Evolutionary conservation across 2,113 vertebrate species (phyloP).

Genomic region (Lanius collurio): DNA sequence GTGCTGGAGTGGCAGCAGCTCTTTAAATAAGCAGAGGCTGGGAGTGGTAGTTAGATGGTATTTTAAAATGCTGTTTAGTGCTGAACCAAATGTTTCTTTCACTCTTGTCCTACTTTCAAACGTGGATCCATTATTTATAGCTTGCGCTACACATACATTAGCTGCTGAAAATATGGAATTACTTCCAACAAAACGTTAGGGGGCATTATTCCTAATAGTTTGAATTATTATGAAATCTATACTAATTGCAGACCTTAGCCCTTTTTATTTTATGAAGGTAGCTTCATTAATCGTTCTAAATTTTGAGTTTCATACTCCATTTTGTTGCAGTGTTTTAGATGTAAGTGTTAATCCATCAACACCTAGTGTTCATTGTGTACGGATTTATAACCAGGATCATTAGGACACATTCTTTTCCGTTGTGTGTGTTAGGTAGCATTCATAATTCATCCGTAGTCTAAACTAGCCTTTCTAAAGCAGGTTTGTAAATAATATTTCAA

Average conservation of each 20-base stretch:
- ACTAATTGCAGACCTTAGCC: constrained; percentile 8
- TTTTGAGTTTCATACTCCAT: not conserved
- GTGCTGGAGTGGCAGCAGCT: constrained; percentile 44
- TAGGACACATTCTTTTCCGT: not conserved
- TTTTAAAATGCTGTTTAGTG: constrained; percentile 51
- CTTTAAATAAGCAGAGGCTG: constrained; percentile 32
- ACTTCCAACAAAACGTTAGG: constrained; percentile 30
- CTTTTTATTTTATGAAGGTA: constrained; percentile 15
- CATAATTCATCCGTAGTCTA: not conserved
- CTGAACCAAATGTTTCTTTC: constrained; percentile 35
- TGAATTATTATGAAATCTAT: constrained; percentile 27
- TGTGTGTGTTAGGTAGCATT: constrained; percentile 18
- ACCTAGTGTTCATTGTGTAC: not conserved
- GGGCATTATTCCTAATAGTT: constrained; percentile 47
- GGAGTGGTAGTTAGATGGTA: constrained; percentile 17
- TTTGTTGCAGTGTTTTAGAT: not conserved
- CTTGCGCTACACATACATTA: constrained; percentile 43
- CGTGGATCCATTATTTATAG: constrained; percentile 63
- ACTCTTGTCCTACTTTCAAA: constrained; percentile 25
- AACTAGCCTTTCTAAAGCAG: constrained; percentile 36
- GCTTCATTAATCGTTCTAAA: constrained; percentile 9
- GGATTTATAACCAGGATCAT: constrained; percentile 3
- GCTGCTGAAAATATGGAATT: constrained; percentile 42
- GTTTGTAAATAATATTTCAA: constrained; percentile 59
- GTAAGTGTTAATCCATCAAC: not conserved